These are phyloP conservation scores for Pemphigus obesinymphae DNA, from an alignment of 1,140 invertebrate genomes.

Conservation along the genomic window DNA sequence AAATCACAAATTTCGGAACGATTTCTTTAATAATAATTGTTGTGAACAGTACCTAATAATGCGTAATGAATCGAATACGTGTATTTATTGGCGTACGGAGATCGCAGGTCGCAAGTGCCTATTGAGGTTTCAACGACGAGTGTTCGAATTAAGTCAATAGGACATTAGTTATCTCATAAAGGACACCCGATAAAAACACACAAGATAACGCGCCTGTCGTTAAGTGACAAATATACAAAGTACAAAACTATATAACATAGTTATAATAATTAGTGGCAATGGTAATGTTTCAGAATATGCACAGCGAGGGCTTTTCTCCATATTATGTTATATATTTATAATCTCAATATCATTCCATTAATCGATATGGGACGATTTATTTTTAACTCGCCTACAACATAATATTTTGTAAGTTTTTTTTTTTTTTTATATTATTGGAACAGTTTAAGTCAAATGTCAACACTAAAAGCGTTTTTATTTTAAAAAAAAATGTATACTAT, in stretches of 20 bases:
- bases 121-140: background rate
- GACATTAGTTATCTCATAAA: slow-evolving; percentile 9
- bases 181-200: background rate
- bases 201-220: background rate
- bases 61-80: background rate
- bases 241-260: background rate
- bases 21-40: too few species aligned
- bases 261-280: background rate
- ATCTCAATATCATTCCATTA: too few species aligned
- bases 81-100: background rate
- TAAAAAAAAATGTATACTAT: too few species aligned
- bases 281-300: too few species aligned
- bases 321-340: too few species aligned
- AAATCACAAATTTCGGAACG: background rate
- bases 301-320: too few species aligned
- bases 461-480: too few species aligned
- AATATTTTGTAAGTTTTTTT: too few species aligned
- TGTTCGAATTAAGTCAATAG: background rate
- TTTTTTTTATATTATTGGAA: too few species aligned
- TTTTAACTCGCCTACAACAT: too few species aligned
- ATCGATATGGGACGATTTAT: too few species aligned
- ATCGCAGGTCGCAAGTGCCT: background rate
- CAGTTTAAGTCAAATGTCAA: too few species aligned
- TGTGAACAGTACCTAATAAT: background rate
- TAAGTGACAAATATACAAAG: background rate